A percentile compares a stretch with the other conserved stretches of the same genome.
These are phyloP conservation scores for Spatula versicolor DNA, from an alignment of 2,797 vertebrate species.

Conservation along the genomic window DNA sequence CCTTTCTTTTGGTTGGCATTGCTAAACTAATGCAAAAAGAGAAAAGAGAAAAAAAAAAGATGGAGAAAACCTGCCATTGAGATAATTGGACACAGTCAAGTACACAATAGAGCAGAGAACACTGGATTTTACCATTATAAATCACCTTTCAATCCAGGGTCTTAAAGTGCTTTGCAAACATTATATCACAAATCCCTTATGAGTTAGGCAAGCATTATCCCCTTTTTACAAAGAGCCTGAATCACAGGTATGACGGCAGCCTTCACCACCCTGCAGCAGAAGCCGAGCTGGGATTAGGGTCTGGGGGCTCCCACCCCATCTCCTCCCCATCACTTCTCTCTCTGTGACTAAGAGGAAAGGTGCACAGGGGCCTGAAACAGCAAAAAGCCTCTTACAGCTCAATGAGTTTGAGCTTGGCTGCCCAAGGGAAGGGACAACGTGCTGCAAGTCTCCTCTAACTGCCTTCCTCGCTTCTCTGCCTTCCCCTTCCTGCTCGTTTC, in stretches of 20 bases:
- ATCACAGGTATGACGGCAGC: background rate
- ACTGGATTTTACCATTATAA: slow-evolving; percentile 49
- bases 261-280: background rate
- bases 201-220: slow-evolving; percentile 39
- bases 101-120: slow-evolving; percentile 26
- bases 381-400: background rate
- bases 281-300: background rate
- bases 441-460: background rate
- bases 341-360: background rate
- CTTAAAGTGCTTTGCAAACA: slow-evolving; percentile 63
- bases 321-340: background rate
- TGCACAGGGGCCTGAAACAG: background rate
- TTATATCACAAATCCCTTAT: slow-evolving; percentile 55
- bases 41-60: background rate
- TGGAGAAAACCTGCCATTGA: background rate
- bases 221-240: slow-evolving; percentile 4
- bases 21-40: background rate
- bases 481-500: background rate
- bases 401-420: background rate
- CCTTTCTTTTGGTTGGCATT: background rate
- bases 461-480: background rate
- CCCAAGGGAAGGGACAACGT: background rate
- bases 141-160: slow-evolving; percentile 52
- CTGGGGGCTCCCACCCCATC: background rate
- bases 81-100: slow-evolving; percentile 22